Conservation (phyloP, 2,113 vertebrate genomes). For the Microcebus jonahi region DNA sequence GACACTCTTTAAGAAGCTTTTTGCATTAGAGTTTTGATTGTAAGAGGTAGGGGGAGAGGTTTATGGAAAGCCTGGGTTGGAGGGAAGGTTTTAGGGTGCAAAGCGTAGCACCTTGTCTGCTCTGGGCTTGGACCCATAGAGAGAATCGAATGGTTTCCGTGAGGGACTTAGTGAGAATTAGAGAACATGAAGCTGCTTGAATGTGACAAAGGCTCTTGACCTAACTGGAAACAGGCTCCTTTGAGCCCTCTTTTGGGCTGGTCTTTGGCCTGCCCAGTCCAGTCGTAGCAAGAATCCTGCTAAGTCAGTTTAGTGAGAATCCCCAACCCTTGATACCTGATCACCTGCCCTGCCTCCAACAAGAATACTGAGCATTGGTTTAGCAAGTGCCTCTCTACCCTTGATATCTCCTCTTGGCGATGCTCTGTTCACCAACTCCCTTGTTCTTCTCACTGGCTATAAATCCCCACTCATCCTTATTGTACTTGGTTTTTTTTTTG, state of each 20-base stretch:
- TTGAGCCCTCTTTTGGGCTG: not conserved
- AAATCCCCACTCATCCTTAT: not conserved
- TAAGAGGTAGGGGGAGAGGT: not conserved
- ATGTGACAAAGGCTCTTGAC: not conserved
- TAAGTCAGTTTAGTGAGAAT: not conserved
- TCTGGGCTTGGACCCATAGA: not conserved
- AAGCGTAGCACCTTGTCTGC: not conserved
- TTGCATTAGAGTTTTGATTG: not conserved
- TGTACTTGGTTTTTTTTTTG: not conserved
- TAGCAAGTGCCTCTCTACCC: not conserved
- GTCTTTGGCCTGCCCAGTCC: not conserved
- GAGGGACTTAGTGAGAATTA: not conserved
- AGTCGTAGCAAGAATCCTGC: not conserved
- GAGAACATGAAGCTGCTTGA: not conserved
- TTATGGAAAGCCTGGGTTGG: not conserved
- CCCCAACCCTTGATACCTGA: not conserved
- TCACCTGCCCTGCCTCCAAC: not conserved
- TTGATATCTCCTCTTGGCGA: not conserved
- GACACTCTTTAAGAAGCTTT: not conserved
- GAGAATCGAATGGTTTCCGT: not conserved
- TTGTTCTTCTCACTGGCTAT: not conserved
- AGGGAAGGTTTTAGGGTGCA: not conserved
- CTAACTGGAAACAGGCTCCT: not conserved
- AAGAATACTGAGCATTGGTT: not conserved
- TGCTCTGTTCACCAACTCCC: not conserved